Evolutionary conservation across 1,140 invertebrate species (phyloP), one percentile per base, ranked within the genome.

Genomic region (Potamilus streckersoni): DNA sequence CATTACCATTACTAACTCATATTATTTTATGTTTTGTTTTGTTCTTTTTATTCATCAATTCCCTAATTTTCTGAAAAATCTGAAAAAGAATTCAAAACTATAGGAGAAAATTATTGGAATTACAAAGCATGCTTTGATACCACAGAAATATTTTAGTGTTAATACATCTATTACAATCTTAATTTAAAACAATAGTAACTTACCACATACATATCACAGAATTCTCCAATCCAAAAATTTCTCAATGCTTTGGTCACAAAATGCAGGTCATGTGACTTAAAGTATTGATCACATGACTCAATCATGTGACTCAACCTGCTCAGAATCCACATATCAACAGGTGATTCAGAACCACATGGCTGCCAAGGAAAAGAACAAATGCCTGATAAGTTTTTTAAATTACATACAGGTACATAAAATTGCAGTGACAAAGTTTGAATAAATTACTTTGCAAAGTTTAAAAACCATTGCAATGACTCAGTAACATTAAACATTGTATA

Each of bases 151-250:
- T 73, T 19, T 66, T 73, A 27, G 16, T 19, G 5, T 31, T 14
- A n/a, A 31, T 17, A 38, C 6, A 49, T 49, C 11, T 20, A 5
- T n/a, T 23, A 65, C 62, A 20, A 56, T 11, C 20, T 49, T 62
- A 38, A 62, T 20, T 38, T 14, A 72, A 71, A 19, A n/a, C 31
- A 63, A 38, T 16, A 31, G 0, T 14, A 16, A 78, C 83, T 82
- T 76, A 89, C 90, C 76, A 91, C 69, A 78, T 90, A 91, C 20
- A 90, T 74, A 82, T 87, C 86, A 83, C 89, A 90, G 67, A 90
- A 86, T 15, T 91, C 86, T 27, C 76, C 77, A 60, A 83, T 67
- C 88, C 86, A 89, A 77, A 90, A 90, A 5, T 77, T 69, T 62
- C 87, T 83, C 23, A 90, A 69, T 3, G 83, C 71, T 66, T 76